Evolutionary conservation across 2,113 vertebrate genomes (phyloP).

Genomic region (Pleuronectes platessa): DNA sequence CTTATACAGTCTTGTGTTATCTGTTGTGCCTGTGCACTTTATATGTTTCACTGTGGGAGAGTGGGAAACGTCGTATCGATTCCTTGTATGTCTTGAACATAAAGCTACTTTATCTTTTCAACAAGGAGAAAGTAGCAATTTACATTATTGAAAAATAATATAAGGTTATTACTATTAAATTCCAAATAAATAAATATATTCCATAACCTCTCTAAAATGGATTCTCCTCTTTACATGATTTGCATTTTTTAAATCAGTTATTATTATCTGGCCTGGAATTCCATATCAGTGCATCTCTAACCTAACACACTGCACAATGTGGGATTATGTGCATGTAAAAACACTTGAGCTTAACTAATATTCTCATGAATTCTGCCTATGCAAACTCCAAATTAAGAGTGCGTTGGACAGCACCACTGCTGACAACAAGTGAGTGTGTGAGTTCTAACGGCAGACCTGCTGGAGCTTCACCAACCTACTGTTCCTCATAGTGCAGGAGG

Average conservation of each 20-base stretch:
- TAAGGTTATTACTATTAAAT: too few species aligned
- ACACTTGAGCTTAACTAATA: background rate
- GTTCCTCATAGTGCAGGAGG: conserved; percentile 72
- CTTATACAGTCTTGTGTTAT: background rate
- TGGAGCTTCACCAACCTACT: conserved; percentile 76
- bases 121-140: background rate
- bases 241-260: background rate
- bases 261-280: background rate
- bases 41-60: too few species aligned
- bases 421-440: background rate
- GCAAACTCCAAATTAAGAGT: conserved; percentile 29
- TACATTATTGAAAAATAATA: background rate
- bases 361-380: background rate
- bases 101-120: background rate
- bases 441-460: conserved; percentile 69
- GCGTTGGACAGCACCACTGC: background rate
- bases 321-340: background rate
- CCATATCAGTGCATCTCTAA: background rate
- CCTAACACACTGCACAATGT: background rate
- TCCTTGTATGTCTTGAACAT: too few species aligned
- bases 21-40: too few species aligned
- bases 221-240: background rate
- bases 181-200: too few species aligned
- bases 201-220: background rate
- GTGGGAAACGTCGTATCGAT: too few species aligned